These are phyloP conservation scores for Latrodectus elegans DNA, from an alignment of 2,888 invertebrate species.

Conservation along the genomic window DNA sequence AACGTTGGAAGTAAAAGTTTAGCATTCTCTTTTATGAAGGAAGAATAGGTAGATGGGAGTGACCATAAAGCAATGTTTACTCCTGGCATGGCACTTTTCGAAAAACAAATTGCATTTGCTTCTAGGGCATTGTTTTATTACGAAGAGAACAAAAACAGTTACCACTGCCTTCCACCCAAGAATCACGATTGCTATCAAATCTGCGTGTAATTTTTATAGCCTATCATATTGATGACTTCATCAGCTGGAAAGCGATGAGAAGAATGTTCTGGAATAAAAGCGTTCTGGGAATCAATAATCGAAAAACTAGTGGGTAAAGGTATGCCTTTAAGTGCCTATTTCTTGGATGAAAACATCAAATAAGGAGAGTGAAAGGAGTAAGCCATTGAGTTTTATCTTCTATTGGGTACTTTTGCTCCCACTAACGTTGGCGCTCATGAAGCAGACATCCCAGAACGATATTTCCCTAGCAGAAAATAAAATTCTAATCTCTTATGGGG, in stretches of 20 bases:
- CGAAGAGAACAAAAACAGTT: conserved; percentile 4
- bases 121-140: conserved; percentile 8
- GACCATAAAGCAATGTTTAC: conserved; percentile 29
- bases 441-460: too few relatives aligned
- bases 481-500: too few relatives aligned
- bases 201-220: conserved; percentile 27
- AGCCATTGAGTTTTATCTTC: conserved; percentile 1
- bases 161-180: background rate
- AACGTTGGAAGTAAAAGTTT: background rate
- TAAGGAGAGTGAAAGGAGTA: background rate
- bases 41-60: background rate
- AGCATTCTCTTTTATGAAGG: conserved; percentile 1
- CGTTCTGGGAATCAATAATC: conserved; percentile 8
- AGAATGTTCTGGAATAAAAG: background rate
- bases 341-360: background rate
- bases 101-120: conserved; percentile 9
- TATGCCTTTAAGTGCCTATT: background rate
- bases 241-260: background rate
- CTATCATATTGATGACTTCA: background rate
- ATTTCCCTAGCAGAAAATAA: too few relatives aligned
- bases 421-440: too few relatives aligned
- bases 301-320: background rate
- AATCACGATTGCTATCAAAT: conserved; percentile 13
- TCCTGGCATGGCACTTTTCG: background rate
- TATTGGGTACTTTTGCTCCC: background rate